These are phyloP conservation scores for Miichthys miiuy DNA, from an alignment of 2,797 vertebrate species.

Conservation along the genomic window DNA sequence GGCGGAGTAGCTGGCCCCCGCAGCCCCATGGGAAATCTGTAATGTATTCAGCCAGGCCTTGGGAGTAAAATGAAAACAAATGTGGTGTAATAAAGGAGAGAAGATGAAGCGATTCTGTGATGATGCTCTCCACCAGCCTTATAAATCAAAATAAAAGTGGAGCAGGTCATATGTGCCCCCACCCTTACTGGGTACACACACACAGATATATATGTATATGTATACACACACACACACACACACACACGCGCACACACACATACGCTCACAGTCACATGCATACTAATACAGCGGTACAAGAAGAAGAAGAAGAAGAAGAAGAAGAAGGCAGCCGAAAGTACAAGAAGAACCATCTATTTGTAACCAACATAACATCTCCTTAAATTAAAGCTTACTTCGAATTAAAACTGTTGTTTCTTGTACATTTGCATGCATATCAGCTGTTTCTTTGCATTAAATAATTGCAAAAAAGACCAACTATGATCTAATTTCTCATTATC, in stretches of 20 bases:
- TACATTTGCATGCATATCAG: background rate
- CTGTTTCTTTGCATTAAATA: too few species aligned
- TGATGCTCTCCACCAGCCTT: constrained; percentile 81
- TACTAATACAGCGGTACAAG: constrained; percentile 23
- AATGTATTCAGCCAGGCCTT: constrained; percentile 85
- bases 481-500: background rate
- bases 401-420: background rate
- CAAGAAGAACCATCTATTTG: constrained; percentile 30
- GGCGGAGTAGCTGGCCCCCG: constrained; percentile 66
- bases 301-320: background rate
- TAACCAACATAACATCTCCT: background rate
- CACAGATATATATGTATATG: background rate
- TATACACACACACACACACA: background rate
- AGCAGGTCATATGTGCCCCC: constrained; percentile 77
- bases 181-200: constrained; percentile 41
- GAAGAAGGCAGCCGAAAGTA: constrained; percentile 6
- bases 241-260: too few species aligned
- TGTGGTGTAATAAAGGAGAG: constrained; percentile 85
- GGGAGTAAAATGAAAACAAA: constrained; percentile 87
- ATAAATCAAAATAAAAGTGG: constrained; percentile 87
- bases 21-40: constrained; percentile 80
- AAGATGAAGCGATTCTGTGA: constrained; percentile 85
- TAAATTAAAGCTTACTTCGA: too few species aligned
- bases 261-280: background rate
- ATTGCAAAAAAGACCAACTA: too few species aligned